Evolutionary conservation across 1,140 invertebrate genomes (phyloP), one percentile per base, ranked within the genome.

Genomic region (Aphelinus atriplicis): DNA sequence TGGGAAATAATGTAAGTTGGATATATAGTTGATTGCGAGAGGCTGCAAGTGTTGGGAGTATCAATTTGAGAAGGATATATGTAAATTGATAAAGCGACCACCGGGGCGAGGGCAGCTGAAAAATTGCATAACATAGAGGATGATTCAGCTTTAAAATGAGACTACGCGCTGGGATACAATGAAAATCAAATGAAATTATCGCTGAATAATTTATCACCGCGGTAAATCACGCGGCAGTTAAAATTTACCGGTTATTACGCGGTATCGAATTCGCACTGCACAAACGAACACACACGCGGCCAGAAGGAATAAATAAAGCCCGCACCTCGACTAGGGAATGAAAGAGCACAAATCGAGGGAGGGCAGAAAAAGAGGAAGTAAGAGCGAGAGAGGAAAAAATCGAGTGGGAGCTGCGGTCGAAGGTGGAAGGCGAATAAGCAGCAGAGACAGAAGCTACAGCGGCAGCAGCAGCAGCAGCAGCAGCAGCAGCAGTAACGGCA

Each of bases 191-290:
- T 56, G 10, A 68, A 68, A 68, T 57, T 42, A 48, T 58, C 53
- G n/a, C 65, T 45, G 43, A 55, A 58, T 68, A 58, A 68, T 68
- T 58, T 68, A 58, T 68, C 7, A 46, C n/a, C 7, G n/a, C 42
- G 3, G 9, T 68, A 68, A 68, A 68, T 68, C 6, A 58, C 42
- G 6, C 6, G n/a, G 0, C 10, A 1, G 53, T 48, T 47, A 48
- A 58, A 48, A 48, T 58, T 26, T 58, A 47, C 10, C 56, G 46
- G 4, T 58, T n/a, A 68, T 68, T 68, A 48, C 5, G 45, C 56
- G 10, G 45, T 61, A 70, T 70, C 58, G 48, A 61, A 70, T 61
- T 58, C n/a, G 48, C 55, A 47, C 43, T 10, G n/a, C 42, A 66
- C 65, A 57, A 3, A 6, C 26, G 7, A 70, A 26, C 26, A 26